Evolutionary conservation across 2,797 vertebrate species (phyloP), one percentile per base, ranked within the genome.

Genomic region (Dryobates pubescens): DNA sequence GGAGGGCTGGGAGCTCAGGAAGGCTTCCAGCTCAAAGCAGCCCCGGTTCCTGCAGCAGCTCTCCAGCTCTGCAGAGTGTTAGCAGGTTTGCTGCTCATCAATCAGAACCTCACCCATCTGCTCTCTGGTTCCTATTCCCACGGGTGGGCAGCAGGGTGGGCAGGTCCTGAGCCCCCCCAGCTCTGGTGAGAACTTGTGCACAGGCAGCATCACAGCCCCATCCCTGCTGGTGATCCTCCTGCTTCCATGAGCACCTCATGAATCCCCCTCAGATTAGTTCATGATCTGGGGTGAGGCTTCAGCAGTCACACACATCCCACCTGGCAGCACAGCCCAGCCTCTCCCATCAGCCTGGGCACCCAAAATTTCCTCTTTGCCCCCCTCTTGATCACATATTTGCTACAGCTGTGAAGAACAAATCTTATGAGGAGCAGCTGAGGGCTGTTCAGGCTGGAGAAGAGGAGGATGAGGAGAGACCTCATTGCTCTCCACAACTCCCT

Each of bases 181-280:
- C 3, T 0, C 2, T 1, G 1, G n/a, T 0, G 14, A 13, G 29
- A 2, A 5, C 2, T 0, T 12, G 8, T 18, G 41, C 24, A 3
- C 13, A 3, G n/a, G 43, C 7, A 10, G 61, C 57, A 58, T 41
- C 51, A 4, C 0, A 1, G 57, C 26, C 69, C 45, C 70, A 4
- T 38, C 43, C n/a, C 7, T 1, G 34, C 1, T 6, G 73, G 17
- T 13, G 49, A 2, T 23, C 36, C 76, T 0, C 8, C 0, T 23
- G 36, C 26, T 63, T n/a, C 69, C 19, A 8, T 4, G 32, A 32
- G 43, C 30, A 10, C 17, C 19, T 41, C 3, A 1, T 0, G 6
- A 5, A 6, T 23, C 9, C 78, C 30, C n/a, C 59, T 1, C 0
- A 8, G 61, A 16, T 58, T 54, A 43, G 14, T 49, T 43, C 59